Evolutionary conservation across 1,140 invertebrate genomes (phyloP).

Genomic region (Lamellibrachia luymesi): DNA sequence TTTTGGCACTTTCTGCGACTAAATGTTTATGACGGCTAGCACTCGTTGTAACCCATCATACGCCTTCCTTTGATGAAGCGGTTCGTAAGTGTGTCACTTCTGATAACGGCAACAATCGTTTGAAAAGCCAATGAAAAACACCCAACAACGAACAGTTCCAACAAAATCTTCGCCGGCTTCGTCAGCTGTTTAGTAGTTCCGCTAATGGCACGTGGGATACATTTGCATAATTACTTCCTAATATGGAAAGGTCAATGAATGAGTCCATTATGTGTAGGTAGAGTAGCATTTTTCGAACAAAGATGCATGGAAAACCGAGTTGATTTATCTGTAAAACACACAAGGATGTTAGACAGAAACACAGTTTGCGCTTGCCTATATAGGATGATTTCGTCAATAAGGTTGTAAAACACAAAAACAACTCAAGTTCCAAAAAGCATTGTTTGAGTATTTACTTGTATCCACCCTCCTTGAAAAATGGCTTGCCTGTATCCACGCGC

Average conservation of each 20-base stretch:
- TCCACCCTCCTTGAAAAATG: background rate
- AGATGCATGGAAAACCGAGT: background rate
- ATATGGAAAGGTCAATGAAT: background rate
- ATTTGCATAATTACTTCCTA: background rate
- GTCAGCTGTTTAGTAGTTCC: constrained; percentile 4
- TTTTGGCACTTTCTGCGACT: background rate
- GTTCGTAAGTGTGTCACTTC: background rate
- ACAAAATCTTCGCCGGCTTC: background rate
- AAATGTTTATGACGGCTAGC: background rate
- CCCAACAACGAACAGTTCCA: background rate
- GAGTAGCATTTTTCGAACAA: background rate
- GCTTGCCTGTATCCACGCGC: background rate
- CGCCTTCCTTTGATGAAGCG: background rate
- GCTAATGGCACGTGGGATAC: background rate
- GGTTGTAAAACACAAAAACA: background rate
- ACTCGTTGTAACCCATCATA: background rate
- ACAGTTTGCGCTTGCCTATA: background rate
- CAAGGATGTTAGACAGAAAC: background rate
- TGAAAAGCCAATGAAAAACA: background rate
- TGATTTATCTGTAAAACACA: background rate
- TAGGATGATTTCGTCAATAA: background rate
- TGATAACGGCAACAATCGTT: background rate
- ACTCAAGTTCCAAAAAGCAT: background rate
- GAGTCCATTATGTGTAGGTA: background rate
- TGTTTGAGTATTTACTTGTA: background rate